Base-by-base conservation (phyloP, 2,888 invertebrate species). In the Nycteola revayana region DNA sequence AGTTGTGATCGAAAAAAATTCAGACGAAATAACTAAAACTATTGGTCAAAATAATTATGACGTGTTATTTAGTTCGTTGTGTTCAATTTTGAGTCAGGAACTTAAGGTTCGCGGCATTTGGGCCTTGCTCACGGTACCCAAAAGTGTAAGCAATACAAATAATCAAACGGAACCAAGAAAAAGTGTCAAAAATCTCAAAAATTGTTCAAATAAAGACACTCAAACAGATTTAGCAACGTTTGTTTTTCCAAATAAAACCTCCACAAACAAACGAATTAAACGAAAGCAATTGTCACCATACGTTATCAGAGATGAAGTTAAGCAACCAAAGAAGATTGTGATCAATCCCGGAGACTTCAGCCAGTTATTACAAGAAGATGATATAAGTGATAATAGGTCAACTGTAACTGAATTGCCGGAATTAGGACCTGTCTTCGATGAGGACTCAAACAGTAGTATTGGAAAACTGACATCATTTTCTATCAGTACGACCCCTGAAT, bases 11-110 rank as follows among this genome's bases (percentile, higher is more conserved):
- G 70, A 75, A 25, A 67, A 70, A 40, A 74, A 70, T 1, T 87
- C 87, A 0, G 78, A 79, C 1, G 57, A 53, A 10, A 39, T 86
- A 0, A 60, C 66, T 0, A 60, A 59, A n/a, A 7, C 80, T 0
- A 78, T 87, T 0, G 87, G 87, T 0, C 81, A 83, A 24, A 64
- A 63, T 0, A 78, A 76, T 21, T 87, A 82, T 28, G 75, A 82
- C 10, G 59, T 57, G 0, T 36, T 85, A 0, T 69, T 86, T 1
- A 59, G 69, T 3, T 74, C 78, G 0, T 10, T 87, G 2, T 76
- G 79, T 29, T 78, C 83, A 0, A 67, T 85, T 0, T 63, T 81
- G 0, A 78, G 57, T 23, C 68, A 70, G 6, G 82, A 85, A 25
- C 43, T 75, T 1, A 80, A 74, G 53, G 57, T 85, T 0, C 53